phyloP scores from a whole-genome alignment of 2,113 vertebrate species.

The Actinemys pallida region DNA sequence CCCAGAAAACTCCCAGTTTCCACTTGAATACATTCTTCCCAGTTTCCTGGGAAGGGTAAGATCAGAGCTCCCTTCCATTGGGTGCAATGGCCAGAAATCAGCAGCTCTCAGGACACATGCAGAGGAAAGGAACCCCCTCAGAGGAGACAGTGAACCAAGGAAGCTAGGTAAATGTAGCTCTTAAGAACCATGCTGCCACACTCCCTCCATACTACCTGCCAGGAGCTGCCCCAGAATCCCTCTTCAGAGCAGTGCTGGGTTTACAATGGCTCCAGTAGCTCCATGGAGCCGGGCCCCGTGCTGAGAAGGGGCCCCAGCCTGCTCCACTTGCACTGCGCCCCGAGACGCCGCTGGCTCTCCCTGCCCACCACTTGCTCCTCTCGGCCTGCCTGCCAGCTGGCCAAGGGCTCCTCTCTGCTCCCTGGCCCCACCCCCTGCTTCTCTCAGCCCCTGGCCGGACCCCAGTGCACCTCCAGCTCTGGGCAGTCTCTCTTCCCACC shows the following conservation, averaged over 20 bases:
- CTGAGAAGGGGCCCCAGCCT: too few relatives aligned
- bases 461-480: too few relatives aligned
- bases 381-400: too few relatives aligned
- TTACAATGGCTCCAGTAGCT: too few relatives aligned
- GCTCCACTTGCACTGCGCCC: too few relatives aligned
- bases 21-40: not conserved
- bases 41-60: not conserved
- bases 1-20: not conserved
- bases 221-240: not conserved
- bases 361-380: too few relatives aligned
- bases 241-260: not conserved
- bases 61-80: not conserved
- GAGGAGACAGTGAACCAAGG: not conserved
- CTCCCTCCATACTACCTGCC: not conserved
- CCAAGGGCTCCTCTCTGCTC: too few relatives aligned
- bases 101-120: not conserved
- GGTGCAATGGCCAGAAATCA: not conserved
- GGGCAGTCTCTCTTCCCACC: too few relatives aligned
- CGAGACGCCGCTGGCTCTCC: too few relatives aligned
- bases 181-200: not conserved
- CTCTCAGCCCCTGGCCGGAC: too few relatives aligned
- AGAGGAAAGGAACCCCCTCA: not conserved
- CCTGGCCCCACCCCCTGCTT: too few relatives aligned
- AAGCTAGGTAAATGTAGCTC: fast-evolving
- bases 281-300: too few relatives aligned